These are phyloP conservation scores for Drosophila percnosoma DNA, from an alignment of 2,888 invertebrate species.

Conservation along the genomic window DNA sequence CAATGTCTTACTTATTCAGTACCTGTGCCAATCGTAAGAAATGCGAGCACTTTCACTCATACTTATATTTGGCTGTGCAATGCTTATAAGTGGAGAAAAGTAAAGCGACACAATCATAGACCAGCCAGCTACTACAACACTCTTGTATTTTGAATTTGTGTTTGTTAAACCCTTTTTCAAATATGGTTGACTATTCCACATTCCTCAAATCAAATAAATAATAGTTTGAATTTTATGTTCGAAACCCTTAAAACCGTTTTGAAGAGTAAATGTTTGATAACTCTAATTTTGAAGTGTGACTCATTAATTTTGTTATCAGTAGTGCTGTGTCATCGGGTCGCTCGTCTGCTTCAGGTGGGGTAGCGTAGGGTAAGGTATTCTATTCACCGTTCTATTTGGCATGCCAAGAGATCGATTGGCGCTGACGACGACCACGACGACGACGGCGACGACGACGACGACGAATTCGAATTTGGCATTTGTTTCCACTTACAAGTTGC, in stretches of 20 bases:
- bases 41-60: neutral
- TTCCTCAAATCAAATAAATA: neutral
- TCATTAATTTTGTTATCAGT: neutral
- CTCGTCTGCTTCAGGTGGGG: conserved; percentile 30
- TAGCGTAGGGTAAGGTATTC: conserved; percentile 1
- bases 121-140: neutral
- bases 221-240: neutral
- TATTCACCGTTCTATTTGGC: conserved; percentile 17
- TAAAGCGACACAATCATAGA: neutral
- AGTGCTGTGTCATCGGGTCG: conserved; percentile 12
- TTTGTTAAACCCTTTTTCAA: neutral
- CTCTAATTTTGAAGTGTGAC: neutral
- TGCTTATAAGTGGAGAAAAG: neutral
- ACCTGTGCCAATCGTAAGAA: neutral
- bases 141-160: neutral
- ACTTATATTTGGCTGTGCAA: neutral
- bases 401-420: conserved; percentile 58
- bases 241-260: neutral
- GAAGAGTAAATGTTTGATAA: neutral
- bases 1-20: neutral
- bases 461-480: conserved; percentile 57
- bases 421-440: conserved; percentile 19
- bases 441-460: conserved; percentile 4
- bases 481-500: conserved; percentile 45
- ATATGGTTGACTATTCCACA: neutral